Percentiles rank a stretch among this genome's conserved stretches.
phyloP scores from a whole-genome alignment of 2,113 vertebrate species.

The Callipepla californica region DNA sequence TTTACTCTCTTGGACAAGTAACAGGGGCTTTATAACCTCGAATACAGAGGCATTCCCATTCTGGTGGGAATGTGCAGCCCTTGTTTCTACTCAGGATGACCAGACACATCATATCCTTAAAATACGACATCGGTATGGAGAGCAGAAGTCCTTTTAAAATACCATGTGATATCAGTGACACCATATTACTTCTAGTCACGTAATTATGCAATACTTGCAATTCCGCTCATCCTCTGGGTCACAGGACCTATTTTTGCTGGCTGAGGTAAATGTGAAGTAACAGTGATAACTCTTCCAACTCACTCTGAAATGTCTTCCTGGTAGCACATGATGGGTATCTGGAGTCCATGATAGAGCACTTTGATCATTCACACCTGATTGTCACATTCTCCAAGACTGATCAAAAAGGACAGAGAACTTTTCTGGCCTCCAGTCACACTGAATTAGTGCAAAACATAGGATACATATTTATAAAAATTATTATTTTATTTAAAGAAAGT shows the following conservation, averaged over 20 bases:
- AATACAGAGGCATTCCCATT: not conserved
- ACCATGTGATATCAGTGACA: not conserved
- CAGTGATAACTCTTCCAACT: not conserved
- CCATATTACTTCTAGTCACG: not conserved
- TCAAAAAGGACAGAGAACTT: not conserved
- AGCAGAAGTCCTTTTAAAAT: constrained; percentile 28
- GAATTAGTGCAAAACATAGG: constrained; percentile 14
- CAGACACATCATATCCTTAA: not conserved
- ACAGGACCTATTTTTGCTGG: not conserved
- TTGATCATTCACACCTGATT: not conserved
- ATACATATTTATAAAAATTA: constrained; percentile 36
- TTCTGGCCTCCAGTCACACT: not conserved
- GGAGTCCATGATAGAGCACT: not conserved
- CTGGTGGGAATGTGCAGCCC: not conserved
- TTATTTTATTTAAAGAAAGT: constrained; percentile 60
- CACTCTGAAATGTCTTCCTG: not conserved
- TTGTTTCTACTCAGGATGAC: not conserved
- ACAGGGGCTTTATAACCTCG: not conserved
- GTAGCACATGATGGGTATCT: not conserved
- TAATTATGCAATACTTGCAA: not conserved
- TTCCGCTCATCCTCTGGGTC: not conserved
- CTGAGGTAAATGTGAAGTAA: not conserved
- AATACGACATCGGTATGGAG: not conserved
- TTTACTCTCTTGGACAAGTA: constrained; percentile 32
- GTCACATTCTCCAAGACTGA: not conserved